phyloP scores from a whole-genome alignment of 92 coral and sea anemone genomes.

The Epizoanthus stellaris region DNA sequence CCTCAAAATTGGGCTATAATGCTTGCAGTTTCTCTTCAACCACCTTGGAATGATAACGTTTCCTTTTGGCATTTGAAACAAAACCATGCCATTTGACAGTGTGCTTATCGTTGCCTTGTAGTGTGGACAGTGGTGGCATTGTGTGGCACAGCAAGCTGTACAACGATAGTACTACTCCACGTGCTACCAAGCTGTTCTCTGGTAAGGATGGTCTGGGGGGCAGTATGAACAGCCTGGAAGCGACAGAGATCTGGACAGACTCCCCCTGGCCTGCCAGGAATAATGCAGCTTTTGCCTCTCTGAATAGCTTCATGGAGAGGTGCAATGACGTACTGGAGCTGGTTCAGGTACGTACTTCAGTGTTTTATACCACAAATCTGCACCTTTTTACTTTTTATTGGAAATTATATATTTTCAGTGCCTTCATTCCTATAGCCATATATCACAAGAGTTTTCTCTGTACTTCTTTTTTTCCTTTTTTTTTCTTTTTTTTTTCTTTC shows the following conservation, averaged over 20 bases:
- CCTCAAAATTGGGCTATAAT: no score
- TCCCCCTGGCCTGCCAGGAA: slow-evolving; percentile 99
- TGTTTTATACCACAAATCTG: neutral
- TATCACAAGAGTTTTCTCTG: no score
- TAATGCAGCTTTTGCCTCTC: slow-evolving; percentile 78
- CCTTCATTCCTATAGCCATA: no score
- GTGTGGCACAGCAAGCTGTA: slow-evolving; percentile 90
- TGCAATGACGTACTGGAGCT: slow-evolving; percentile 98
- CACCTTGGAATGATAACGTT: neutral
- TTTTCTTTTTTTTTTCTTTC: no score
- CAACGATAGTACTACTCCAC: slow-evolving; percentile 89
- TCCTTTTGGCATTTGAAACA: neutral
- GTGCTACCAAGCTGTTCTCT: slow-evolving; percentile 74
- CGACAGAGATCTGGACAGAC: slow-evolving; percentile 89
- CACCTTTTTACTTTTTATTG: neutral
- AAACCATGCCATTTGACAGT: neutral
- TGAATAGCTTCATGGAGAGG: slow-evolving; percentile 97
- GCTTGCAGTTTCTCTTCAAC: no score
- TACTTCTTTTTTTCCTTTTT: no score
- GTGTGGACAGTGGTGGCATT: slow-evolving; percentile 90
- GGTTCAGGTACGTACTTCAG: slow-evolving; percentile 62
- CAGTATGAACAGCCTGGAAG: slow-evolving; percentile 63
- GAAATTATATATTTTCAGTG: no score
- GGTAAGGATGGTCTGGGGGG: slow-evolving; percentile 63
- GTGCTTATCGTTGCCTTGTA: slow-evolving; percentile 9